Conservation (phyloP, 92 coral and sea anemone genomes). For the Porites rus region DNA sequence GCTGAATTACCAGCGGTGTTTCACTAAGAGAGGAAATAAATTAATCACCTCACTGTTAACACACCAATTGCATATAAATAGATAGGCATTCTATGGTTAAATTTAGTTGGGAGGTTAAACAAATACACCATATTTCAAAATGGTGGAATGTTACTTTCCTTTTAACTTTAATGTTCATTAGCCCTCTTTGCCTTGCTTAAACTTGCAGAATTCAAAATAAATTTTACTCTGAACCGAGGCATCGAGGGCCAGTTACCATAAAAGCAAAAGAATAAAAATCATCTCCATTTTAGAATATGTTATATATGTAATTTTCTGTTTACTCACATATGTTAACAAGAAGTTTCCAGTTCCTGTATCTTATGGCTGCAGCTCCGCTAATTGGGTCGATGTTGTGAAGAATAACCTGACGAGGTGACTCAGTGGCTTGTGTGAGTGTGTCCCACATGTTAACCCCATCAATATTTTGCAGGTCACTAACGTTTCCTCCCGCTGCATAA, state of each 20-base stretch:
- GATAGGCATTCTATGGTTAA: too few species aligned
- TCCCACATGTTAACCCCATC: constrained; percentile 85
- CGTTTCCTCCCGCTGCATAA: constrained; percentile 79
- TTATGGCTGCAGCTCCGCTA: constrained; percentile 66
- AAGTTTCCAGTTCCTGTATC: constrained; percentile 80
- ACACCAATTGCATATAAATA: too few species aligned
- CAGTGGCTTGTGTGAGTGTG: constrained; percentile 60
- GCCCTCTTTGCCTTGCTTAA: too few species aligned
- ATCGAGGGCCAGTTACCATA: too few species aligned
- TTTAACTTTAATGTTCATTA: too few species aligned
- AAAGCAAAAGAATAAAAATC: too few species aligned
- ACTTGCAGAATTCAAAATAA: too few species aligned
- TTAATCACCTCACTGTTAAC: too few species aligned
- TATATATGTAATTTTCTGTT: neutral
- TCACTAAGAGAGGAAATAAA: too few species aligned
- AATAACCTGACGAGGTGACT: constrained; percentile 80
- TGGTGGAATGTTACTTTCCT: neutral
- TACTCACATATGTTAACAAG: constrained; percentile 78
- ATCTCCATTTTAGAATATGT: too few species aligned
- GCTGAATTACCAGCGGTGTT: too few species aligned
- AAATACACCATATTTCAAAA: neutral
- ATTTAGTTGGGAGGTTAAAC: neutral
- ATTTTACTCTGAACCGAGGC: too few species aligned
- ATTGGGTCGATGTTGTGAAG: constrained; percentile 83
- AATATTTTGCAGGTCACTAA: constrained; percentile 62